These are phyloP conservation scores for Gandaritis pyraliata DNA, from an alignment of 2,888 invertebrate genomes.

Conservation along the genomic window DNA sequence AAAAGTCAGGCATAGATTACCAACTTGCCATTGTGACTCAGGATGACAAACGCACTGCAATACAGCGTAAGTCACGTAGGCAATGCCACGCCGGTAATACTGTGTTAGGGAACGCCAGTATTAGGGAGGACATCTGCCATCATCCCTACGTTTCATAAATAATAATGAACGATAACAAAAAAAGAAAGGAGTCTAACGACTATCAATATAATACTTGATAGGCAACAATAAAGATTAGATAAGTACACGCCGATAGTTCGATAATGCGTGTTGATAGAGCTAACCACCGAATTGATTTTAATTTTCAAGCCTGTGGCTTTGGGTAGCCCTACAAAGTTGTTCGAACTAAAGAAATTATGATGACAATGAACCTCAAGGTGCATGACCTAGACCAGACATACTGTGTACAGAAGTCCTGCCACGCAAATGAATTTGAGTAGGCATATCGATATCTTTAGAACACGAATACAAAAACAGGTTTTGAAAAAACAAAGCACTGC, in stretches of 20 bases:
- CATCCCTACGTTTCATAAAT: slow-evolving; percentile 18
- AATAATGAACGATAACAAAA: slow-evolving; percentile 26
- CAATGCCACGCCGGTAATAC: slow-evolving; percentile 25
- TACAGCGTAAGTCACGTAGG: slow-evolving; percentile 35
- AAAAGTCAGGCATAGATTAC: slow-evolving; percentile 6
- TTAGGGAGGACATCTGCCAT: slow-evolving; percentile 29
- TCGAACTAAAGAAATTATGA: slow-evolving; percentile 25
- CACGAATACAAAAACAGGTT: background rate
- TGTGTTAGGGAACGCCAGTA: slow-evolving; percentile 22
- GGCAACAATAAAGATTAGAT: slow-evolving; percentile 30
- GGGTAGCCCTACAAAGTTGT: slow-evolving; percentile 26
- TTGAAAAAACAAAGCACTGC: too few species aligned
- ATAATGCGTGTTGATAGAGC: slow-evolving; percentile 23
- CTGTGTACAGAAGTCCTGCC: slow-evolving; percentile 17
- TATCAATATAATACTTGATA: slow-evolving; percentile 28
- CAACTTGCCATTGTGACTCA: slow-evolving; percentile 24
- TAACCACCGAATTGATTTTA: slow-evolving; percentile 20
- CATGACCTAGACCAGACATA: slow-evolving; percentile 34
- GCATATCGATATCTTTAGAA: slow-evolving; percentile 10
- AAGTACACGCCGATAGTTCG: slow-evolving; percentile 13
- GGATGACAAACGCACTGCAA: slow-evolving; percentile 29
- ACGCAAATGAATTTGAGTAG: slow-evolving; percentile 28
- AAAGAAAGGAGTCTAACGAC: slow-evolving; percentile 21
- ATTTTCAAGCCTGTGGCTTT: slow-evolving; percentile 2
- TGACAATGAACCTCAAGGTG: slow-evolving; percentile 33